Evolutionary conservation across 2,888 invertebrate genomes (phyloP).

Genomic region (Agrotis clavis): DNA sequence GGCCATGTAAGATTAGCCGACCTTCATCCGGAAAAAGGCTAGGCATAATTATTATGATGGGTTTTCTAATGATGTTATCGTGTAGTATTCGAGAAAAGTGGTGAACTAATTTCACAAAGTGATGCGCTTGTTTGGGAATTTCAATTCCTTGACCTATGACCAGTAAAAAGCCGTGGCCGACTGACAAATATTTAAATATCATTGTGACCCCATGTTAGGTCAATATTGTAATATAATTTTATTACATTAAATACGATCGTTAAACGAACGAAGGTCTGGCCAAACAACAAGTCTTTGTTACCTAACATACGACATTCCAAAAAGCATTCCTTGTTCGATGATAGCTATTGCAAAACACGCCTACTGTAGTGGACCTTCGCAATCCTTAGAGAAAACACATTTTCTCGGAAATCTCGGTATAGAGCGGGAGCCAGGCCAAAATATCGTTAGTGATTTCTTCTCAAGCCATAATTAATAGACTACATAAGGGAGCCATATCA

Average conservation of each 20-base stretch:
- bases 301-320: conserved; percentile 35
- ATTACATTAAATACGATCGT: not conserved
- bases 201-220: not conserved
- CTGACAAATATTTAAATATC: not conserved
- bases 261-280: not conserved
- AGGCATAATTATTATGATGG: no score
- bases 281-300: conserved; percentile 2
- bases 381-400: conserved; percentile 40
- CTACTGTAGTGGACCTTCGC: conserved; percentile 25
- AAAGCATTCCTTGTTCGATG: conserved; percentile 16
- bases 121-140: no score
- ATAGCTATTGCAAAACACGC: conserved; percentile 16
- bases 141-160: no score
- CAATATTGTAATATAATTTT: not conserved
- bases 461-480: no score
- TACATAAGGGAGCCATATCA: no score
- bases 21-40: no score
- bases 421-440: no score
- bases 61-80: not conserved
- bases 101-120: not conserved
- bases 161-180: not conserved
- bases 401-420: conserved; percentile 13
- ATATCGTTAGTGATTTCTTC: no score
- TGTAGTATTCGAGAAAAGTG: not conserved
- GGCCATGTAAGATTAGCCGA: no score